Evolutionary conservation across 1,140 invertebrate species (phyloP).

Genomic region (Camponotus floridanus): DNA sequence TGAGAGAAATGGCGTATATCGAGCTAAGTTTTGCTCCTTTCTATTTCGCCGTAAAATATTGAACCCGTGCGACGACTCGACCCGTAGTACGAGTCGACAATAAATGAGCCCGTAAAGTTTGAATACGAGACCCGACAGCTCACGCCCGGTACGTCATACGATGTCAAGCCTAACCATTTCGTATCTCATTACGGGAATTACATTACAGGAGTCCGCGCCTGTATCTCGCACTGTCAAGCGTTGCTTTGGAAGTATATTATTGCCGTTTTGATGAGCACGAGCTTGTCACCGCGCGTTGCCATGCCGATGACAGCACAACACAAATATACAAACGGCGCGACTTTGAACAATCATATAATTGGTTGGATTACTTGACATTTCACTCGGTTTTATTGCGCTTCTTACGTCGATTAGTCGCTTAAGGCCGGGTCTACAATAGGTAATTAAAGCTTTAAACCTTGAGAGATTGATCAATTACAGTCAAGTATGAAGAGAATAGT

Average conservation of each 20-base stretch:
- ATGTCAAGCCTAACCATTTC: slow-evolving; percentile 32
- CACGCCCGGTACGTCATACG: slow-evolving; percentile 38
- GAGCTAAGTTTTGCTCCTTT: slow-evolving; percentile 4
- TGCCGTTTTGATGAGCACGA: slow-evolving; percentile 9
- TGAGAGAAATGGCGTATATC: neutral
- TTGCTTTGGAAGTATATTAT: slow-evolving; percentile 4
- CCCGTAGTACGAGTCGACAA: neutral
- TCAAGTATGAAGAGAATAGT: no score
- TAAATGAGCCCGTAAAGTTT: slow-evolving; percentile 33
- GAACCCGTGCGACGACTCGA: neutral
- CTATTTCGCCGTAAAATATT: slow-evolving; percentile 17
- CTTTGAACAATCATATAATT: slow-evolving; percentile 9
- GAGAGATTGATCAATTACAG: no score
- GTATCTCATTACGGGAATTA: slow-evolving; percentile 34
- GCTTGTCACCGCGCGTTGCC: slow-evolving; percentile 23
- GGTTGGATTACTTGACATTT: neutral
- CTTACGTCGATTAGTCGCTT: neutral
- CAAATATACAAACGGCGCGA: neutral
- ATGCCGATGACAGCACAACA: slow-evolving; percentile 44
- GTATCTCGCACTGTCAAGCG: slow-evolving; percentile 4
- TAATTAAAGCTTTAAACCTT: no score
- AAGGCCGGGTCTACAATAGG: no score
- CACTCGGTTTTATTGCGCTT: neutral
- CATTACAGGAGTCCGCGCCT: neutral
- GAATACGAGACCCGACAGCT: slow-evolving; percentile 36